Evolutionary conservation across 2,797 vertebrate genomes (phyloP), one percentile per base, ranked within the genome.

Genomic region (Serranus cabrilla): DNA sequence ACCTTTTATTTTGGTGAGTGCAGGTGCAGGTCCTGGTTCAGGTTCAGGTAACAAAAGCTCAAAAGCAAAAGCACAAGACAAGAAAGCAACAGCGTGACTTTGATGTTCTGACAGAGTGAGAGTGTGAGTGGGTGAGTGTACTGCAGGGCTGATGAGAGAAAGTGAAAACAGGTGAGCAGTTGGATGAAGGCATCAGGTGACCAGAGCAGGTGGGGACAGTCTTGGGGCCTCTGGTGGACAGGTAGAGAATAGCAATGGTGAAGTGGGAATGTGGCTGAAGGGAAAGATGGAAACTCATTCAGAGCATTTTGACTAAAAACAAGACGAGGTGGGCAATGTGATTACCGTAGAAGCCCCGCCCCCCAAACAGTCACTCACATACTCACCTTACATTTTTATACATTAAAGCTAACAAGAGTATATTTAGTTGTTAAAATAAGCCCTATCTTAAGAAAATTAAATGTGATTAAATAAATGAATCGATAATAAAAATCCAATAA

Each of bases 121-220:
- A 57, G 56, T 42, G 14, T 10, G 23, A 47, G 45, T 8, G 12
- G 8, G 27, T 20, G n/a, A 20, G 40, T 31, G 4, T 31, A 9
- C 43, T 6, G 45, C 12, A 49, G 60, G 21, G 21, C 49, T n/a
- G 37, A 51, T 8, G 0, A 25, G 18, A 16, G 11, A 5, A 31
- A 31, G 42, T 31, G 42, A 42, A 62, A 47, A 47, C 59, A 62
- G 59, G 27, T 34, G 18, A 62, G 18, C 43, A 47, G 25, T 7
- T 13, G 8, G 59, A 5, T 17, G 7, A 62, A 11, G 18, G 16
- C 18, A 21, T 27, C 16, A 12, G 42, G 42, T 7, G 25, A 47
- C 11, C 10, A 23, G 4, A 7, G 9, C 20, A 50, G 20, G 47
- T 54, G 51, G 43, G 6, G 18, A 27, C 2, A 59, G 17, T 60